Evolutionary conservation across 2,113 vertebrate genomes (phyloP), one percentile per base, ranked within the genome.

Genomic region (Promerops cafer): DNA sequence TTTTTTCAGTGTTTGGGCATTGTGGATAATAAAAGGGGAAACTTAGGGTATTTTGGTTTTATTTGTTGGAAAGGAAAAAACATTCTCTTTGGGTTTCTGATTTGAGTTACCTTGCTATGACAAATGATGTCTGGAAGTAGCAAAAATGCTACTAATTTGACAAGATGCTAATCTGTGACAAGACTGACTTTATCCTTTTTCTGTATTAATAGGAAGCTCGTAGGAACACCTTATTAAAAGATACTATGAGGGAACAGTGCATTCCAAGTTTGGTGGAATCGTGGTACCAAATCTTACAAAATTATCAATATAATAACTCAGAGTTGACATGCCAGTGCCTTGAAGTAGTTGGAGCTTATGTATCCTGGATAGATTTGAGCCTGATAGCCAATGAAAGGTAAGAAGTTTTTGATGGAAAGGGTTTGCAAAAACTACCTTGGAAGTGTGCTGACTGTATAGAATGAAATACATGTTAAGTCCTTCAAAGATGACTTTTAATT

Each of bases 351-450:
- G 99, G 99, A 52, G 98, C 99, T 50, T 99, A 98, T 57, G 99
- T 99, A 89, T 99, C 99, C 84, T 99, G 99, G 99, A 99, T 99
- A 96, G 99, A 99, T 97, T 98, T 99, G 94, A 99, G 98, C 97
- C 98, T 99, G 92, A 99, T 99, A 92, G 99, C 99, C 97, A 99
- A 99, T 95, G 99, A 99, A 97, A 98, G 99, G 99, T 99, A 93
- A 81, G 61, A 95, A 45, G 4, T 8, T 47, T 89, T 77, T 90
- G 23, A 27, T 57, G 45, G 23, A 49, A 59, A 53, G 7, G 17
- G 16, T 45, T 92, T 56, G 53, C 66, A 76, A 49, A 87, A 88
- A 47, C 60, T 45, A 47, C 24, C 13, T 44, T 47, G 26, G 9
- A 40, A 39, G 19, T 2, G 1, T 66, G 47, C 27, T 89, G 56